These are phyloP conservation scores for Upupa epops DNA, from an alignment of 2,113 vertebrate genomes.

Conservation along the genomic window DNA sequence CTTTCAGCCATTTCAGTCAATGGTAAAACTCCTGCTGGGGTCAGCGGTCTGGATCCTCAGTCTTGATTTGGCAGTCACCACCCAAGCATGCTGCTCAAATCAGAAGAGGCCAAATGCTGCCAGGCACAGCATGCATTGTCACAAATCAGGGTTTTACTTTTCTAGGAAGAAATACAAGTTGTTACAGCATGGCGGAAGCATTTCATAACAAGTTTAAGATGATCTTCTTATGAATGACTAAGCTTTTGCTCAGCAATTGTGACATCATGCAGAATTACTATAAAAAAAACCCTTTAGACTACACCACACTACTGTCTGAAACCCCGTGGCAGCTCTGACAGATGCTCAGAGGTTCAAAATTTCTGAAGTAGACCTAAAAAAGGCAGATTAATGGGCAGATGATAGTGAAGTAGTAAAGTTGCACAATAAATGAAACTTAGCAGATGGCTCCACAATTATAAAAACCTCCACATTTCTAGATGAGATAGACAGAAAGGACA, in stretches of 20 bases:
- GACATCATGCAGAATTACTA: background rate
- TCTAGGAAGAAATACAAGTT: background rate
- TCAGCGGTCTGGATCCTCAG: background rate
- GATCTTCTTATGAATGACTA: background rate
- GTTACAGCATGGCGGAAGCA: background rate
- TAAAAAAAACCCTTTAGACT: background rate
- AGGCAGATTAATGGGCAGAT: slow-evolving; percentile 57
- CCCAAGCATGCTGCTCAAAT: fast-evolving
- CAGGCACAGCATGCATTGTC: background rate
- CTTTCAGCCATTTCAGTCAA: background rate
- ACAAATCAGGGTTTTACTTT: background rate
- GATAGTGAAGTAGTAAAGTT: slow-evolving; percentile 48
- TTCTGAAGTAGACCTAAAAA: slow-evolving; percentile 38
- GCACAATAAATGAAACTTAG: slow-evolving; percentile 49
- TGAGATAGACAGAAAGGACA: background rate
- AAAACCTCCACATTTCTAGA: slow-evolving; percentile 38
- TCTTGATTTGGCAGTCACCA: background rate
- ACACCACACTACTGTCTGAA: background rate
- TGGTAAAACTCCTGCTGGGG: background rate
- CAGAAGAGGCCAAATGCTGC: background rate
- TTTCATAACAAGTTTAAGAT: background rate
- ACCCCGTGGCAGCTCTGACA: slow-evolving; percentile 26
- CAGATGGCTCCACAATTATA: slow-evolving; percentile 60
- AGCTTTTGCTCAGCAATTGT: background rate
- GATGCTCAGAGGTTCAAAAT: slow-evolving; percentile 36